These are phyloP conservation scores for Rutpela maculata DNA, from an alignment of 2,888 invertebrate genomes.

Conservation along the genomic window DNA sequence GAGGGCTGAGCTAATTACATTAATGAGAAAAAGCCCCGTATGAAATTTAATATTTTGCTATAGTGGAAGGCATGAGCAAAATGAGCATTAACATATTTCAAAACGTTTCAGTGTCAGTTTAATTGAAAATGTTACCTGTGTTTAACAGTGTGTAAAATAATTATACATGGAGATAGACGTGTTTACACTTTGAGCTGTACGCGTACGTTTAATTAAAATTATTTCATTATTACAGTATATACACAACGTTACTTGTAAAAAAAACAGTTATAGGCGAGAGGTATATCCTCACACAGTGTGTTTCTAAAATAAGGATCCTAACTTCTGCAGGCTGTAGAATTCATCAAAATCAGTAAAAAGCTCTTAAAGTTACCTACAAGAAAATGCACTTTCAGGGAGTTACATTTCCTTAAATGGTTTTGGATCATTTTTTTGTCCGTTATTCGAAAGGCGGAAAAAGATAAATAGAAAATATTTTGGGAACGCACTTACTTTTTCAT, in stretches of 20 bases:
- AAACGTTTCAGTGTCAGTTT: slow-evolving; percentile 18
- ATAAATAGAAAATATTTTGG: too few relatives aligned
- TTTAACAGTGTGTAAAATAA: slow-evolving; percentile 26
- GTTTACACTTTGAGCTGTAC: slow-evolving; percentile 19
- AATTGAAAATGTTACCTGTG: slow-evolving; percentile 29
- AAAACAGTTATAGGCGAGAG: too few relatives aligned
- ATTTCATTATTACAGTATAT: not conserved
- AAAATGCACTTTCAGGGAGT: too few relatives aligned
- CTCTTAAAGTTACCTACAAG: too few relatives aligned
- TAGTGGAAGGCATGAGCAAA: not conserved
- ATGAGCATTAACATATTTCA: not conserved
- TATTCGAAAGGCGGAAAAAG: too few relatives aligned
- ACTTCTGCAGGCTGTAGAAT: too few relatives aligned
- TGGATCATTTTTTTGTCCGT: too few relatives aligned
- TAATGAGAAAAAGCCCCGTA: not conserved
- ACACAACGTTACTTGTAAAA: not conserved
- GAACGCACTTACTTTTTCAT: too few relatives aligned
- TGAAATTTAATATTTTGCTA: slow-evolving; percentile 3
- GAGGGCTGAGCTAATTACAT: not conserved
- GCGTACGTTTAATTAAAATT: slow-evolving; percentile 26
- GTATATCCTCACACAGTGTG: too few relatives aligned
- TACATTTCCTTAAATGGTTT: too few relatives aligned
- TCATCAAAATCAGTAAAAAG: too few relatives aligned
- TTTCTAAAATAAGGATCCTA: too few relatives aligned
- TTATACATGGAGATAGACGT: slow-evolving; percentile 16